phyloP scores from a whole-genome alignment of 2,888 invertebrate species.

The Cetonia aurata region DNA sequence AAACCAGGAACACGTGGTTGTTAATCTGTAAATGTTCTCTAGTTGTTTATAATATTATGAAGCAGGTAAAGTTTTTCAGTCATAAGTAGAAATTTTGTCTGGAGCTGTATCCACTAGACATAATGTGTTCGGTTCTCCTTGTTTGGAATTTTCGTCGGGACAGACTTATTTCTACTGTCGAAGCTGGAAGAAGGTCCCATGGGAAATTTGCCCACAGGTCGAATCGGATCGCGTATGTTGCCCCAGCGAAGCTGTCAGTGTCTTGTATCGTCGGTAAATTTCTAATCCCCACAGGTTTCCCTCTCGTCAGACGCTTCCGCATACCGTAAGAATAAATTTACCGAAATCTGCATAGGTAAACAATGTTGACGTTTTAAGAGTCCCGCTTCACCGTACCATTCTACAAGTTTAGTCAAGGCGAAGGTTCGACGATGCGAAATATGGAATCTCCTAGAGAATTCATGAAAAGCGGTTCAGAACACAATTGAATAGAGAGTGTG shows the following conservation, averaged over 20 bases:
- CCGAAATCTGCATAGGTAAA: conserved; percentile 38
- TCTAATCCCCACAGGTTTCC: conserved; percentile 33
- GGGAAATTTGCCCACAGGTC: conserved; percentile 40
- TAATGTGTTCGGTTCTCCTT: conserved; percentile 12
- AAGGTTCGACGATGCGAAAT: no score
- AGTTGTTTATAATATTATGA: no score
- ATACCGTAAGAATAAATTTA: conserved; percentile 12
- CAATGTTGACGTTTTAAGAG: conserved; percentile 32
- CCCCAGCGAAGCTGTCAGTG: conserved; percentile 30
- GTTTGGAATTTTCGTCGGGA: conserved; percentile 5
- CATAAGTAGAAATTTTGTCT: no score
- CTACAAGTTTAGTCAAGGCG: no score
- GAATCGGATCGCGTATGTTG: conserved; percentile 17
- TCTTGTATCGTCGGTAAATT: conserved; percentile 36
- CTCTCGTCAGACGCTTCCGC: neutral
- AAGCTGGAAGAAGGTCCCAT: conserved; percentile 6
- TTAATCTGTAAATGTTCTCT: no score
- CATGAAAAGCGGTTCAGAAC: no score
- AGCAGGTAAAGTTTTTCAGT: no score
- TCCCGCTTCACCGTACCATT: neutral
- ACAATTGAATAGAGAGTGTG: no score
- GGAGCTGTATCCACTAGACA: neutral
- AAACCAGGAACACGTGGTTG: no score
- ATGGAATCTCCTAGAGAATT: no score
- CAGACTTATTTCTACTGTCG: conserved; percentile 20